Evolutionary conservation across 1,140 invertebrate species (phyloP), one percentile per base, ranked within the genome.

Genomic region (Popillia japonica): DNA sequence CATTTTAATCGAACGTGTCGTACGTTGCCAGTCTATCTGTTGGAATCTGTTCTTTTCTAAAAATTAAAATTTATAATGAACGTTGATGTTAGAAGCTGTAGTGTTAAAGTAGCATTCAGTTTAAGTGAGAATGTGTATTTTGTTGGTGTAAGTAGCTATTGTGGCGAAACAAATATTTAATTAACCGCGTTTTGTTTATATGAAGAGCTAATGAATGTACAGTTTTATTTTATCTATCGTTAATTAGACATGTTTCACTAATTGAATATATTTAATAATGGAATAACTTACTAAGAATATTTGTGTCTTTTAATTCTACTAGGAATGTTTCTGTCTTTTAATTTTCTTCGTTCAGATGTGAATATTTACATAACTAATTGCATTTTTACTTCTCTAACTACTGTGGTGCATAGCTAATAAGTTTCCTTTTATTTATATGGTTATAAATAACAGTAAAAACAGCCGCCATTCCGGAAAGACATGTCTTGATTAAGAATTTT

Each of bases 1-100:
- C 61, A 27, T 20, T 68, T 23, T 68, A 34, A 68, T 68, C 61
- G 27, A 68, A 68, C 27, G 61, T 27, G 61, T 68, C 20, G 10
- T 7, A 14, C 22, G 61, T 34, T 34, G 27, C 27, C 4, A 68
- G 22, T 68, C 22, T 4, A 68, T 10, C 8, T 8, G 61, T 34
- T 34, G 8, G 61, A 23, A 22, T 68, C 20, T 68, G 61, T 68
- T 68, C 10, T 34, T 34, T 34, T 34, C 27, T 1, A 34, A 34
- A 34, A 34, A 34, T 34, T 34, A 34, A 34, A 34, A 34, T 34
- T 34, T 34, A 34, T 34, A 34, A 34, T 34, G 27, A 34, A 34
- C 27, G 27, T 34, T 34, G 4, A 27, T 6, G 20, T 6, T 10
- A 68, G 61, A 22, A 68, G 22, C 22, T 68, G 20, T 68, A 68